A percentile compares a stretch with the other conserved stretches of the same genome.
Conservation (phyloP, 2,113 vertebrate species). For the Macrotus californicus region DNA sequence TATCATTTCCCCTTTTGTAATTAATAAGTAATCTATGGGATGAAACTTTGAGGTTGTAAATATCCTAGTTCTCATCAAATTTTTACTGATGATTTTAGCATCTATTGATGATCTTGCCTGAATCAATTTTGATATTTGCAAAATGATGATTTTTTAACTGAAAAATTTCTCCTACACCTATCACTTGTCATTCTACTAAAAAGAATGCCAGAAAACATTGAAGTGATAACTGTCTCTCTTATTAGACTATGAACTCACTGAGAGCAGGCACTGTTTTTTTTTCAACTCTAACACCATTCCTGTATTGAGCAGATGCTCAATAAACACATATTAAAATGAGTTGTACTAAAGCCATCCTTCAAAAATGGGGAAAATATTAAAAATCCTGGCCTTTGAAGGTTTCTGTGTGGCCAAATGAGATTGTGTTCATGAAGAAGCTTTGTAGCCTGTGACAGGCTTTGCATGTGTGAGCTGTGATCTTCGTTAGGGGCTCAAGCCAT, state of each 20-base stretch:
- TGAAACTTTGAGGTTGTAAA: not conserved
- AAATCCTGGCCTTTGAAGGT: not conserved
- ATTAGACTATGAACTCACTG: not conserved
- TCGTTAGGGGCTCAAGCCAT: not conserved
- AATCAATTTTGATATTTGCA: conserved; percentile 32
- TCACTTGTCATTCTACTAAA: not conserved
- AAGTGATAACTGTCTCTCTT: not conserved
- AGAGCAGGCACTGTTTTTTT: not conserved
- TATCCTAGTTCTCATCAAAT: not conserved
- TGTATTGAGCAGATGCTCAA: not conserved
- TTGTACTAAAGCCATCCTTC: not conserved
- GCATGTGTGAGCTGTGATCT: not conserved
- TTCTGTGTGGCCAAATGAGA: not conserved
- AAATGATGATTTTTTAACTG: not conserved
- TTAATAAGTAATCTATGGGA: not conserved
- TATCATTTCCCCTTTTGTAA: not conserved
- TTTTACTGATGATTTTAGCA: not conserved
- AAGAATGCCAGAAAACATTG: not conserved
- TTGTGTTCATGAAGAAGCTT: not conserved
- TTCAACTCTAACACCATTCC: not conserved
- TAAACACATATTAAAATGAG: not conserved
- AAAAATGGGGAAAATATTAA: not conserved
- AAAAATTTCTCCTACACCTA: not conserved
- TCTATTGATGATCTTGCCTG: not conserved
- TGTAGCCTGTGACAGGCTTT: not conserved